Evolutionary conservation across 2,113 vertebrate species (phyloP), one percentile per base, ranked within the genome.

Genomic region (Peromyscus polionotus): DNA sequence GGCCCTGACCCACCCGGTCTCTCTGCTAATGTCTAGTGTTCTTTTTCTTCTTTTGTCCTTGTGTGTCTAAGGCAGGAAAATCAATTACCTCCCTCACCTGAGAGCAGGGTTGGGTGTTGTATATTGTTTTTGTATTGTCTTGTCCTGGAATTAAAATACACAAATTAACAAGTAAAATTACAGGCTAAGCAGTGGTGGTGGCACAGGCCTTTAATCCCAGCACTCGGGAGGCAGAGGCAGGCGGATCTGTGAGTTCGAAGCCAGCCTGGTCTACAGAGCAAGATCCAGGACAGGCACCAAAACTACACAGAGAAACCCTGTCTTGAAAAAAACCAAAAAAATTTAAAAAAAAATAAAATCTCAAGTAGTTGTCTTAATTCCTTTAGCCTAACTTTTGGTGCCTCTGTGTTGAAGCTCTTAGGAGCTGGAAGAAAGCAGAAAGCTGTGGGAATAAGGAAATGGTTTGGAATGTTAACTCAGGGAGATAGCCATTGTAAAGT

Each of bases 91-190:
- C 33, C 48, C 17, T 80, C 81, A 84, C 11, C 54, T 24, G 88
- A 87, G 90, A 87, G 65, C 24, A 36, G 90, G 93, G 79, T 95
- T 95, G 85, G 91, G 89, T 95, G 73, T 97, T 96, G 86, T 98
- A 81, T 96, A 61, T 59, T 59, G 51, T n/a, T 94, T 93, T 65
- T 96, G 97, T 54, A 95, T 97, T 92, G 89, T 97, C 97, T 97
- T 98, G 96, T 98, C 97, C 92, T 93, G 93, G 83, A 93, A 97
- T 97, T 97, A 96, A 97, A 54, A 97, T 97, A 96, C 95, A 90
- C 75, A 72, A 96, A 98, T 97, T 98, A 96, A 98, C 97, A 93
- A 91, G 33, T 26, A 83, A 39, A 59, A n/a, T 59, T 79, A 79
- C 3, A 51, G 51, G 51, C 8, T 1, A 10, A 11, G 51, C 51